These are phyloP conservation scores for Ctenopoma kingsleyae DNA, from an alignment of 2,797 vertebrate genomes.

Conservation along the genomic window DNA sequence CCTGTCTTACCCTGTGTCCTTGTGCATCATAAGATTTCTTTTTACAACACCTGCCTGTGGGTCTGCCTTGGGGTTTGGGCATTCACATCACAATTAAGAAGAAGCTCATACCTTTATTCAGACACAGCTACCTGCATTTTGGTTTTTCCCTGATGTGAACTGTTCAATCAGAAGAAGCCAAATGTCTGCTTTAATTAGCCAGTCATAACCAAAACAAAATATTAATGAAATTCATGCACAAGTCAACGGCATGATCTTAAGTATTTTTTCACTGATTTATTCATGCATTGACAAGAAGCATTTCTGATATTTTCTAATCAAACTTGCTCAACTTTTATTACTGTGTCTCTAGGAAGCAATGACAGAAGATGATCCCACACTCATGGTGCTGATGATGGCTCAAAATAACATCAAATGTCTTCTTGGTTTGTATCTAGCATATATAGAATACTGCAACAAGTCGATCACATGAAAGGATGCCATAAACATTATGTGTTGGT, in stretches of 20 bases:
- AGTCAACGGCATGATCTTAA: neutral
- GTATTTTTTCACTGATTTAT: neutral
- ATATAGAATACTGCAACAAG: slow-evolving; percentile 1
- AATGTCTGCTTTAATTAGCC: neutral
- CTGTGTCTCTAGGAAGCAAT: neutral
- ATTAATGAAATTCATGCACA: neutral
- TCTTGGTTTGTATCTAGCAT: neutral
- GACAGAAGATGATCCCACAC: neutral
- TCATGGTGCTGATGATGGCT: neutral
- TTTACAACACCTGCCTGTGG: slow-evolving; percentile 16
- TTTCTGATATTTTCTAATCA: neutral
- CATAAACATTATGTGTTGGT: neutral
- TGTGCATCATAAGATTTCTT: slow-evolving; percentile 13
- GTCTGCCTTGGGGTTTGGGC: slow-evolving; percentile 1
- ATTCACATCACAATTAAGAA: neutral
- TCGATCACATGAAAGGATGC: neutral
- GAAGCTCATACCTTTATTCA: neutral
- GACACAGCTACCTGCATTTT: neutral
- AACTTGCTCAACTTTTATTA: neutral
- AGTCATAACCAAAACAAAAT: neutral
- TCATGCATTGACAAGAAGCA: neutral
- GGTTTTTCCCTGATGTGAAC: neutral
- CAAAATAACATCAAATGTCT: neutral
- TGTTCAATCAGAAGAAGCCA: neutral
- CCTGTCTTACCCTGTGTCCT: slow-evolving; percentile 33